Conservation (phyloP, 2,888 invertebrate species). For the Stegana nigrithorax region DNA sequence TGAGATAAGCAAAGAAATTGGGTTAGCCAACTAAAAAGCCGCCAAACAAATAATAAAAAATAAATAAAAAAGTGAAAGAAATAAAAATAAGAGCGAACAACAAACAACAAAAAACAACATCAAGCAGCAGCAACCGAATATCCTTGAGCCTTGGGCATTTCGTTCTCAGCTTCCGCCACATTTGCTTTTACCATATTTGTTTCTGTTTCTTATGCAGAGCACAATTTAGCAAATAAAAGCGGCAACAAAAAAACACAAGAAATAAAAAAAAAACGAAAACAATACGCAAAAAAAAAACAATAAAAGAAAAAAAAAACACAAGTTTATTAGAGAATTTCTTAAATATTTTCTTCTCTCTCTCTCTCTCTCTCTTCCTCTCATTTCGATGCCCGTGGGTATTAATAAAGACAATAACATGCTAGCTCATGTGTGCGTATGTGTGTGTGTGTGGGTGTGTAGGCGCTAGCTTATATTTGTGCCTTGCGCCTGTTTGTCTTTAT, state of each 20-base stretch:
- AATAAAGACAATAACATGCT: constrained; percentile 49
- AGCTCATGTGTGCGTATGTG: constrained; percentile 8
- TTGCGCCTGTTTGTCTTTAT: constrained; percentile 14
- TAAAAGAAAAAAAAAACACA: constrained; percentile 36
- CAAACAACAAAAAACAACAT: constrained; percentile 36
- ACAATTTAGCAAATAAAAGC: constrained; percentile 57
- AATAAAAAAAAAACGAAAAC: constrained; percentile 29
- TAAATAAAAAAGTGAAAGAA: constrained; percentile 25
- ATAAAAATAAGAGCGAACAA: constrained; percentile 26
- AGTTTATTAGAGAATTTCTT: constrained; percentile 60
- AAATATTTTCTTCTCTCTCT: constrained; percentile 47
- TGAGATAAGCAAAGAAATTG: constrained; percentile 42
- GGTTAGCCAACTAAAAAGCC: constrained; percentile 51
- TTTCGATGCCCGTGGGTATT: constrained; percentile 48
- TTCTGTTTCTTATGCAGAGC: constrained; percentile 10
- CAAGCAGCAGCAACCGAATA: constrained; percentile 21
- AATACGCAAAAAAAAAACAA: constrained; percentile 5
- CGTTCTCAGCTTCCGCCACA: background rate
- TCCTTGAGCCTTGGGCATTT: constrained; percentile 48
- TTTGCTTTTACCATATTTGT: background rate
- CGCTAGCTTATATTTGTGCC: background rate
- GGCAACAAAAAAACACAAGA: constrained; percentile 31
- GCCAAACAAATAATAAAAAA: constrained; percentile 3
- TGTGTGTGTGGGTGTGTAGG: background rate
- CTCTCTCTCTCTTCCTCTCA: constrained; percentile 7